Base-by-base conservation (phyloP, 2,797 vertebrate species). In the Sciurus vulgaris region DNA sequence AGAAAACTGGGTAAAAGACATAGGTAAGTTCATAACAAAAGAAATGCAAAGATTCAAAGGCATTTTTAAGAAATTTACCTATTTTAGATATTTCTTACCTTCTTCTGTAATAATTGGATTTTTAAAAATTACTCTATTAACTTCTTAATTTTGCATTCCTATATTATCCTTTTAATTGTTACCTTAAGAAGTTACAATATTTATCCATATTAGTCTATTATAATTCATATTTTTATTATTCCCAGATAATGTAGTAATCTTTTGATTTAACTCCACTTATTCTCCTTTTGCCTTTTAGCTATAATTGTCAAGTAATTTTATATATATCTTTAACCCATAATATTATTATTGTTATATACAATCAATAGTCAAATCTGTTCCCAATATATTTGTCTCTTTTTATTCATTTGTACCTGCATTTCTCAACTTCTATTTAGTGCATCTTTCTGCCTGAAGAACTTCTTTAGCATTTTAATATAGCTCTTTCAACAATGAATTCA, bases 151-250 rank as follows among this genome's bases (percentile, higher is more conserved):
- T 56, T 56, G 74, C 26, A 81, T 28, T 92, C 44, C 91, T 93
- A 59, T 56, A 83, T 70, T 92, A 59, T 86, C 77, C 6, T 92
- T 90, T 77, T 95, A 67, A 89, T 51, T 6, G 18, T 83, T 94
- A 72, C 65, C 56, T 77, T 77, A 51, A 56, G 44, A 86, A 77
- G 76, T 54, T 63, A 65, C 15, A 20, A 59, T 59, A 76, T 77
- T 26, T 14, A 77, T 83, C 51, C 44, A 77, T 72, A 61, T 41
- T 41, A 56, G 59, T 51, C 81, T 84, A 24, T 56, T 67, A 73
- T 35, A 85, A 54, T 51, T 76, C 41, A 17, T 47, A 82, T 14
- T 63, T 86, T 86, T 70, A 54, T 18, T 14, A 47, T 59, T 47
- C n/a, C 70, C 26, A 74, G 65, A 54, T 51, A 97, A 87, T 26